phyloP scores from a whole-genome alignment of 2,797 vertebrate genomes.

The Emydoidea blandingii region DNA sequence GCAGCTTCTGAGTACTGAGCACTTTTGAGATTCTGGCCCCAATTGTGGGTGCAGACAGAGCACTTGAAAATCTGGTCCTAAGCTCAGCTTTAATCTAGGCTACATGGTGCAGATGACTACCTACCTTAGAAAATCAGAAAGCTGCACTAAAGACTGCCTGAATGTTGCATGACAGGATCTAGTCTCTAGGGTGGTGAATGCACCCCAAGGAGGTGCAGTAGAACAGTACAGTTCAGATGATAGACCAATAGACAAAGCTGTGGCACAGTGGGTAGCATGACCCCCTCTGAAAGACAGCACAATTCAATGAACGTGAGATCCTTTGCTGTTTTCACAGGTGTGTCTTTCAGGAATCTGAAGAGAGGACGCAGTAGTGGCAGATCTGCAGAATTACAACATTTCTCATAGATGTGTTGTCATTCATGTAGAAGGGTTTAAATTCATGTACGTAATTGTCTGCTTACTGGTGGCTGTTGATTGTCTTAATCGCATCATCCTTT shows the following conservation, averaged over 20 bases:
- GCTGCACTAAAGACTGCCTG: background rate
- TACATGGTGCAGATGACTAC: background rate
- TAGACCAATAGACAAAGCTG: background rate
- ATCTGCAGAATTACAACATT: background rate
- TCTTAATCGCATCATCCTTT: background rate
- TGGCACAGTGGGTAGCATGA: background rate
- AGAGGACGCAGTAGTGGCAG: background rate
- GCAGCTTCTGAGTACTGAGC: background rate
- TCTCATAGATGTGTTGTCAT: background rate
- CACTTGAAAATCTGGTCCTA: background rate
- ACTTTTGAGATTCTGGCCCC: background rate
- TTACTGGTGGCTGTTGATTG: background rate
- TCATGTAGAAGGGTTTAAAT: background rate
- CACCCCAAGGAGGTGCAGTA: background rate
- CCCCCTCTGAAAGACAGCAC: background rate
- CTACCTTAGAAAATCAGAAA: conserved; percentile 5
- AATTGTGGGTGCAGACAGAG: background rate
- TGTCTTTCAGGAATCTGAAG: background rate
- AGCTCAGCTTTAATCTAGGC: background rate
- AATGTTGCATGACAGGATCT: background rate
- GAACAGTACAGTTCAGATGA: background rate
- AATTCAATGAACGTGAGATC: accelerated
- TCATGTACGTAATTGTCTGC: background rate
- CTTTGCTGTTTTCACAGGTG: background rate
- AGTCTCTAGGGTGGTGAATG: background rate